phyloP scores from a whole-genome alignment of 2,888 invertebrate genomes.

The Sarcophaga rosellei region DNA sequence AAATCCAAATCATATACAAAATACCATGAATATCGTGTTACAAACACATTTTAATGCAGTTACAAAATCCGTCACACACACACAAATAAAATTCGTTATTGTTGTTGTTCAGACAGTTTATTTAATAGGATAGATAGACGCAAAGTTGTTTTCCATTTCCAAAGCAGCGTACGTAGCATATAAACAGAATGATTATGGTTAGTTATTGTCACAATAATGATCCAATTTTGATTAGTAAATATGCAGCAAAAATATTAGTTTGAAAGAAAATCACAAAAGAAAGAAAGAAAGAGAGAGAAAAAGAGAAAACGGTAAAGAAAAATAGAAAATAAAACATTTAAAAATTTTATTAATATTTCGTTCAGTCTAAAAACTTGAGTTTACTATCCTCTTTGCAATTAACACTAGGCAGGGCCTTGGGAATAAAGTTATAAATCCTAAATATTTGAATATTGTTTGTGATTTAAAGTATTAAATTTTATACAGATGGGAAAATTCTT shows the following conservation, averaged over 20 bases:
- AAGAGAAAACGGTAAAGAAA: background rate
- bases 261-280: background rate
- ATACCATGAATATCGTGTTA: slow-evolving; percentile 16
- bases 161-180: slow-evolving; percentile 2
- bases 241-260: slow-evolving; percentile 6
- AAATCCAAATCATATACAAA: slow-evolving; percentile 22
- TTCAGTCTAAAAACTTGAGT: background rate
- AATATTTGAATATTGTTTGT: too few relatives aligned
- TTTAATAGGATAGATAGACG: background rate
- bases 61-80: background rate
- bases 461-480: too few relatives aligned
- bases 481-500: too few relatives aligned
- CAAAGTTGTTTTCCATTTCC: background rate
- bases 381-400: background rate
- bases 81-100: background rate
- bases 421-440: background rate
- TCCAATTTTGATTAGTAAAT: slow-evolving; percentile 6
- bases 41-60: slow-evolving; percentile 34
- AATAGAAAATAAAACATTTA: background rate
- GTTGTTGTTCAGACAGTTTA: background rate
- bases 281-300: background rate
- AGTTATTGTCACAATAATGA: background rate
- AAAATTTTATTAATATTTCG: slow-evolving; percentile 11
- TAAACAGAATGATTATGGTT: background rate
- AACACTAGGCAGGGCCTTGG: background rate